These are phyloP conservation scores for Griposia aprilina DNA, from an alignment of 2,888 invertebrate species.

Conservation along the genomic window DNA sequence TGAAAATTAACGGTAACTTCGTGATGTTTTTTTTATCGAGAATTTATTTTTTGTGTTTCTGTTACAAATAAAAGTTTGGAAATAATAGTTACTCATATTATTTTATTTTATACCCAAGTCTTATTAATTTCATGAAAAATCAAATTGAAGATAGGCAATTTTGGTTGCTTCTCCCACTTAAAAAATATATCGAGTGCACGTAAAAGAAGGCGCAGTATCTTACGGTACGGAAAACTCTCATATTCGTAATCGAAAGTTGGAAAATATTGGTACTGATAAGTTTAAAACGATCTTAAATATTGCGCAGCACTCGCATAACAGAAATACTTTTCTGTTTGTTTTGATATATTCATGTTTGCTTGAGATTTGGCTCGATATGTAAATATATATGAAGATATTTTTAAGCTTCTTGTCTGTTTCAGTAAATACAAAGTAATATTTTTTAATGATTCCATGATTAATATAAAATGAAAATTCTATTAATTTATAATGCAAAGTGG, in stretches of 20 bases:
- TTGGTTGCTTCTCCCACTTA: no score
- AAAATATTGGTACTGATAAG: conserved; percentile 40
- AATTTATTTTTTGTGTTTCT: no score
- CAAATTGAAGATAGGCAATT: no score
- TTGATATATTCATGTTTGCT: conserved; percentile 46
- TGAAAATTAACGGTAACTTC: no score
- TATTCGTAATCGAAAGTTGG: conserved; percentile 34
- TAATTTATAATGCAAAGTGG: neutral
- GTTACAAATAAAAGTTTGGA: no score
- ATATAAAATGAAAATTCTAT: neutral
- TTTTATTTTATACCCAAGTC: no score
- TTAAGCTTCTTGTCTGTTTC: neutral
- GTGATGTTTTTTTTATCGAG: no score
- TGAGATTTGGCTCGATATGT: conserved; percentile 12
- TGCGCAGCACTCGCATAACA: conserved; percentile 17
- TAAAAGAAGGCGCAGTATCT: conserved; percentile 5
- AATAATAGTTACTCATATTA: no score
- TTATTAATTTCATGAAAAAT: no score
- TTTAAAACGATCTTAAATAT: conserved; percentile 36
- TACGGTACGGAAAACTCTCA: conserved; percentile 22
- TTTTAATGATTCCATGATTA: neutral
- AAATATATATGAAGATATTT: conserved; percentile 32
- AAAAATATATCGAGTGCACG: conserved; percentile 12
- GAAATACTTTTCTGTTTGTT: conserved; percentile 50
- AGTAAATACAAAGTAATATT: neutral